Evolutionary conservation across 2,797 vertebrate species (phyloP), one percentile per base, ranked within the genome.

Genomic region (Perodicticus potto): DNA sequence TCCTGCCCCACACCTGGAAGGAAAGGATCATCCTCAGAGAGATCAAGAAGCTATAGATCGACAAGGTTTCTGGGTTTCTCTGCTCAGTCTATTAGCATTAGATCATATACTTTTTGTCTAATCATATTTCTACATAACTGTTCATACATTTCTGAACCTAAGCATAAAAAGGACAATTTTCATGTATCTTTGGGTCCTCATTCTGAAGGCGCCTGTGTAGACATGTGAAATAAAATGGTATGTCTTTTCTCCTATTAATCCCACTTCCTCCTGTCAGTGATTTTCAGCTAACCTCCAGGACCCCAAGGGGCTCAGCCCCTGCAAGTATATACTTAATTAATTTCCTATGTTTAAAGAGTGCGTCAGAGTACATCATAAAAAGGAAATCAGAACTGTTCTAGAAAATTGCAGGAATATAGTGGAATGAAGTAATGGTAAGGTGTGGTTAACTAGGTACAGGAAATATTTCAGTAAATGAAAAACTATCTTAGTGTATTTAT

Each of bases 301-400:
- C 16, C 16, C 65, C 32, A 67, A 9, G 17, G 32, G 65, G 11
- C 17, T 67, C 19, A 7, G 16, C 65, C 65, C 16, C 65, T n/a
- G 32, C 65, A 67, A 96, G 7, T 40, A 70, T n/a, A 55, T 19
- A 70, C 12, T 55, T 94, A 92, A 73, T 78, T 93, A 29, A 80
- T 69, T 82, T 70, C 23, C 45, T 65, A 65, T 81, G 76, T 57
- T 90, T 69, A 93, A 95, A 94, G n/a, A 73, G 9, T 85, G 61
- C 4, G 93, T 74, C 11, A 74, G 22, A 77, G 7, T 85, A 67
- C 5, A 94, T 67, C 14, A 82, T 61, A 89, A 70, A 88, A 84
- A 77, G 20, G 32, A 91, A 96, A 86, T 67, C 17, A 91, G 32
- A 91, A 72, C 4, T 70, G 2, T 37, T 82, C 7, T 93, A 70